Conservation (phyloP, 2,113 vertebrate species). For the Paramisgurnus dabryanus region DNA sequence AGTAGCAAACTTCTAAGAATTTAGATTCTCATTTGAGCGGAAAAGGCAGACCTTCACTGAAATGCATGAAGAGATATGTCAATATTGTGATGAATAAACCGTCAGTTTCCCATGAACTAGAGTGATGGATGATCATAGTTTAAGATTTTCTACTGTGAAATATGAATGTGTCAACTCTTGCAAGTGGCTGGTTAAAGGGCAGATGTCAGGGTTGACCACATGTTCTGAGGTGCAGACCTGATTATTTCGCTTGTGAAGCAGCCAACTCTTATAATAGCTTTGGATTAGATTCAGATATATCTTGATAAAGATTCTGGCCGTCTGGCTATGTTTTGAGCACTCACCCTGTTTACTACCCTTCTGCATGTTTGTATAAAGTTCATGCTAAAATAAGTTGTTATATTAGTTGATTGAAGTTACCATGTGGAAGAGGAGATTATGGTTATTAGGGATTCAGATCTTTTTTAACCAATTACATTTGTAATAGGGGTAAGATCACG, state of each 20-base stretch:
- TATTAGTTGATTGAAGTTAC: background rate
- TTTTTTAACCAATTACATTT: too few species aligned
- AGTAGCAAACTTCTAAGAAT: conserved; percentile 57
- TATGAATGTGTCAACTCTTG: background rate
- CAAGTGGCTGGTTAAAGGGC: background rate
- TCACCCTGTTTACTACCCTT: background rate
- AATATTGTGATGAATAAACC: conserved; percentile 61
- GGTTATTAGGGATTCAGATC: too few species aligned
- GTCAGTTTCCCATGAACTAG: conserved; percentile 38
- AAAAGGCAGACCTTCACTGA: conserved; percentile 34
- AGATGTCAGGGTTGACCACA: conserved; percentile 13
- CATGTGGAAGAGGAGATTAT: background rate
- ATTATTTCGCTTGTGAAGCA: background rate
- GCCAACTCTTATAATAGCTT: background rate
- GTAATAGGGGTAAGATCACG: too few species aligned
- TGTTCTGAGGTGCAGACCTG: background rate
- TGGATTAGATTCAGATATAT: background rate
- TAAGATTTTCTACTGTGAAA: conserved; percentile 37
- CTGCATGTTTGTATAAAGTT: background rate
- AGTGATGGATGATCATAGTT: conserved; percentile 52
- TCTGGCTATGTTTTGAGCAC: background rate
- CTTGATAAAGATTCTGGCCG: background rate
- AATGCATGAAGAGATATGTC: conserved; percentile 56
- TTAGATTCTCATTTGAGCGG: conserved; percentile 52
- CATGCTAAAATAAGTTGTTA: background rate